Percentiles rank a stretch among this genome's conserved stretches.
These are phyloP conservation scores for Eugnorisma glareosa DNA, from an alignment of 2,888 invertebrate genomes.

Conservation along the genomic window DNA sequence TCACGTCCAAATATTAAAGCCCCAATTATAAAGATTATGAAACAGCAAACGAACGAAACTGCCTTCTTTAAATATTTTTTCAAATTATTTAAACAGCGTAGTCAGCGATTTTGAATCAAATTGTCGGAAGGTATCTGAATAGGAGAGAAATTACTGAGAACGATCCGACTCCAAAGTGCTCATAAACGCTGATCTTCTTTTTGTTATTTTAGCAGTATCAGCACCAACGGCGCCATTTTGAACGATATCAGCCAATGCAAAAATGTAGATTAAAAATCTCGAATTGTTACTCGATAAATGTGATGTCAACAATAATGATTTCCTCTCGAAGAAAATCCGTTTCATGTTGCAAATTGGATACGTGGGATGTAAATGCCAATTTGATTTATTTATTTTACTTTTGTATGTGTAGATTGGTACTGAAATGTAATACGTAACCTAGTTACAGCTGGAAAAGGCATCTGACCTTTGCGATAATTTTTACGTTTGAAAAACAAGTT, in stretches of 20 bases:
- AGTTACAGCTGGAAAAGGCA: background rate
- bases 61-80: conserved; percentile 49
- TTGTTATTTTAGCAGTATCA: conserved; percentile 62
- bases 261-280: conserved; percentile 51
- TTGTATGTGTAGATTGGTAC: conserved; percentile 2
- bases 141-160: conserved; percentile 61
- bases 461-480: background rate
- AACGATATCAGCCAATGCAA: conserved; percentile 45
- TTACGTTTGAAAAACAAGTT: background rate
- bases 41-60: conserved; percentile 36
- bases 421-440: conserved; percentile 24
- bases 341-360: conserved; percentile 50
- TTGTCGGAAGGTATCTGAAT: conserved; percentile 59
- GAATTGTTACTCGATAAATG: conserved; percentile 42
- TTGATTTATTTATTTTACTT: conserved; percentile 52
- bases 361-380: conserved; percentile 46
- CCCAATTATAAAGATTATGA: conserved; percentile 48
- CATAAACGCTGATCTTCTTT: conserved; percentile 58
- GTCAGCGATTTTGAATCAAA: conserved; percentile 60
- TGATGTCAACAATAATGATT: conserved; percentile 50
- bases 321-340: conserved; percentile 28
- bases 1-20: conserved; percentile 7
- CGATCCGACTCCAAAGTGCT: conserved; percentile 61
- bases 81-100: conserved; percentile 51
- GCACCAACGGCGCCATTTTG: conserved; percentile 41